phyloP scores from a whole-genome alignment of 2,113 vertebrate species.

The Pseudorhombus dupliciocellatus region DNA sequence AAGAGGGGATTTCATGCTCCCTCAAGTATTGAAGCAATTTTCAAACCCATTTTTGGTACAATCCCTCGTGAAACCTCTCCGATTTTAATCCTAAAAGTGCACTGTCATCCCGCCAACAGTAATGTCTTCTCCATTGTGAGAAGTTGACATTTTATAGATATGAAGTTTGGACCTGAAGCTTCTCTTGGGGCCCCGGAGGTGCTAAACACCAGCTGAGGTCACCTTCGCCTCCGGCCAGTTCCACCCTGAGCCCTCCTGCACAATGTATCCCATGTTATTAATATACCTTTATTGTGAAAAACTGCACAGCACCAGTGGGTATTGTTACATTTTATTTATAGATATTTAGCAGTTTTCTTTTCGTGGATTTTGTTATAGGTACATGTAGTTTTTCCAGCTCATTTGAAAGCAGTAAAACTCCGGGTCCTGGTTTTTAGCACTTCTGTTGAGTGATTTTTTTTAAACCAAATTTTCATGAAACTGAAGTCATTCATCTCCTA shows the following conservation, averaged over 20 bases:
- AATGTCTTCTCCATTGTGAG: background rate
- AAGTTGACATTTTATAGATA: constrained; percentile 15
- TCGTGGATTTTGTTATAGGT: background rate
- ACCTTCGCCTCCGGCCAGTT: constrained; percentile 2
- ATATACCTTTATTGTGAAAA: background rate
- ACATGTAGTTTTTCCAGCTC: background rate
- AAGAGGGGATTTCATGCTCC: background rate
- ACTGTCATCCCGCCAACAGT: background rate
- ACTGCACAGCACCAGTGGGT: background rate
- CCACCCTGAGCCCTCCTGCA: background rate
- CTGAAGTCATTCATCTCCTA: constrained; percentile 3
- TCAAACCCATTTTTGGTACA: background rate
- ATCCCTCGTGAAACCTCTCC: background rate
- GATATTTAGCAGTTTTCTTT: background rate
- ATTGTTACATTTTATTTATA: background rate
- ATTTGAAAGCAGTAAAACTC: background rate
- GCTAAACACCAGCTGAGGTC: constrained; percentile 5
- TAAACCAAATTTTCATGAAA: background rate
- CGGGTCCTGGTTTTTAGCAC: background rate
- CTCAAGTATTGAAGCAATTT: background rate
- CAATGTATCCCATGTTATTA: background rate
- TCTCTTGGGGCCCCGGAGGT: background rate
- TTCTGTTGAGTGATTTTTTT: background rate
- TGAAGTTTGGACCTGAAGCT: constrained; percentile 8
- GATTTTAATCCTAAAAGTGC: background rate